Evolutionary conservation across 2,888 invertebrate species (phyloP).

Genomic region (Melipona bicolor): DNA sequence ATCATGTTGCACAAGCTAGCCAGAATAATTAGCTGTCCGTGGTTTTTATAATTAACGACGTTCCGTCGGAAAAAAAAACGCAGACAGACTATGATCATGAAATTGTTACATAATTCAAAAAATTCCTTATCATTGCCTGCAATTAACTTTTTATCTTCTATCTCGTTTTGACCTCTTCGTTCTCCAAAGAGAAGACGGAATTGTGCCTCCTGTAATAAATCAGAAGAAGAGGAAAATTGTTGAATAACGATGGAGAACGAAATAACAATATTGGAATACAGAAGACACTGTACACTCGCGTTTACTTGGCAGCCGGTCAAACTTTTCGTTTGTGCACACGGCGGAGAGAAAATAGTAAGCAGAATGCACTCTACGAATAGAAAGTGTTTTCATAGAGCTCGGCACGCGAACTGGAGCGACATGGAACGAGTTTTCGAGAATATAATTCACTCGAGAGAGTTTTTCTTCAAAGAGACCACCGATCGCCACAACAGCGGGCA

Average conservation of each 20-base stretch:
- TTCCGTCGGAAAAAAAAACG: not conserved
- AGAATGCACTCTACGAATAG: constrained; percentile 41
- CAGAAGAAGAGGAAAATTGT: not conserved
- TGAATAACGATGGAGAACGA: not conserved
- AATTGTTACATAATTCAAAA: not conserved
- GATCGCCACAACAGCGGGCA: not conserved
- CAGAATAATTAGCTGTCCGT: constrained; percentile 39
- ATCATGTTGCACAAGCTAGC: constrained; percentile 27
- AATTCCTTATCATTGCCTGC: too few species aligned
- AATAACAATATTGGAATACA: not conserved
- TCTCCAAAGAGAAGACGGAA: not conserved
- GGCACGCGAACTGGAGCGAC: not conserved
- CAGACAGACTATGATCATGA: not conserved
- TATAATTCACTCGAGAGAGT: not conserved
- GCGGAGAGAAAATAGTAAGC: constrained; percentile 40
- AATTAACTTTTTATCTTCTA: not conserved
- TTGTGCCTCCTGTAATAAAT: not conserved
- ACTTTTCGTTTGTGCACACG: constrained; percentile 18
- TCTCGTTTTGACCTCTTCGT: not conserved
- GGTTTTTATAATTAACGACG: constrained; percentile 29
- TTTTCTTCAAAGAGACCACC: not conserved
- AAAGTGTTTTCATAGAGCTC: constrained; percentile 24
- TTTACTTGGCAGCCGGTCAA: constrained; percentile 47
- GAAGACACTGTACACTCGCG: not conserved
- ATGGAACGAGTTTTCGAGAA: not conserved